phyloP scores from a whole-genome alignment of 2,888 invertebrate genomes.

The Pandemis heparana region DNA sequence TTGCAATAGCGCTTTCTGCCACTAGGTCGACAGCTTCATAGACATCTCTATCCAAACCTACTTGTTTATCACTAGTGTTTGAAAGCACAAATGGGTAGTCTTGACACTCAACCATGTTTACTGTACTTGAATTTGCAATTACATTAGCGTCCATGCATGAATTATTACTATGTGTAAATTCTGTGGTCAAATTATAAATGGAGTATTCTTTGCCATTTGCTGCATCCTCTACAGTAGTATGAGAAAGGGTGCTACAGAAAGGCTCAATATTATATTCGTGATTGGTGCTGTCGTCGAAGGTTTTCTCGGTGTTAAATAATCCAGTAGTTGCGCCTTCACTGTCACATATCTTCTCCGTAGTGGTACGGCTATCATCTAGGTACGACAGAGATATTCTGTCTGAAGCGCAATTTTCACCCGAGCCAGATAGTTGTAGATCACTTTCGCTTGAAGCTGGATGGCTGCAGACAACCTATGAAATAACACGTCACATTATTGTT shows the following conservation, averaged over 20 bases:
- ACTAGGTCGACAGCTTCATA: background rate
- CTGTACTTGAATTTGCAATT: background rate
- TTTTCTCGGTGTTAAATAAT: conserved; percentile 63
- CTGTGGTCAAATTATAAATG: background rate
- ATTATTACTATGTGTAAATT: background rate
- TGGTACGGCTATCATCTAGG: background rate
- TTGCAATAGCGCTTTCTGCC: background rate
- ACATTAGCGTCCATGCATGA: background rate
- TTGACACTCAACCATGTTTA: background rate
- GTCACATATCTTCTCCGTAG: conserved; percentile 44
- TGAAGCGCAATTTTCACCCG: background rate
- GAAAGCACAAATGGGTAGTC: background rate
- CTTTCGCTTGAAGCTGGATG: conserved; percentile 23
- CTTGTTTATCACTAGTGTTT: background rate
- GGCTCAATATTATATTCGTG: conserved; percentile 54
- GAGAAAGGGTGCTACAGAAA: conserved; percentile 61
- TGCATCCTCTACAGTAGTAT: conserved; percentile 47
- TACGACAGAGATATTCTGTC: background rate
- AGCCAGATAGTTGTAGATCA: background rate
- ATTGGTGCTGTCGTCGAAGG: conserved; percentile 55
- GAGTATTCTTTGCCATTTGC: conserved; percentile 15
- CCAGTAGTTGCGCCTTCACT: conserved; percentile 54
- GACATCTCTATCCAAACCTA: background rate
- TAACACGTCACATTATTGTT: background rate
- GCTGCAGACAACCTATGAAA: conserved; percentile 17